Evolutionary conservation across 2,888 invertebrate genomes (phyloP), one percentile per base, ranked within the genome.

Genomic region (Papilio protenor): DNA sequence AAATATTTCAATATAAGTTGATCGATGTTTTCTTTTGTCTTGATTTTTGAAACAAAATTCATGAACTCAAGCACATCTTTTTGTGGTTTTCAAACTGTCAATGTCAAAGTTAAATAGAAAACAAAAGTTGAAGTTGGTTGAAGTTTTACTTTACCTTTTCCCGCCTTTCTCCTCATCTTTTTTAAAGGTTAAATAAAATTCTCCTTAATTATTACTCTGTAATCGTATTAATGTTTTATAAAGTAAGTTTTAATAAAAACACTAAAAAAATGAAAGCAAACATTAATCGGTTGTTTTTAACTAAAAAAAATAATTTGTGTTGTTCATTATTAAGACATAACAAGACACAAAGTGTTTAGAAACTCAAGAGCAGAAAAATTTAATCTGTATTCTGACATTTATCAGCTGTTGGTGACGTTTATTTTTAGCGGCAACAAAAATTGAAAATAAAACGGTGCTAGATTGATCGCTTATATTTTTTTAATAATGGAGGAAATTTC

Each of bases 401-500:
- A 59, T 23, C 59, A 61, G 61, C 61, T 61, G 61, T 27, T 61
- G 61, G 6, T 61, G 61, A 61, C 61, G 27, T 61, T 61, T 27
- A 57, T 21, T 61, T 61, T 61, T 61, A 61, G 61, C 40, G 64
- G 64, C 64, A 64, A 64, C 8, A 40, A 61, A 27, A 27, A 61
- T 57, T 21, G 8, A 27, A 61, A 61, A 27, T 14, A 11, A 66
- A 66, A 66, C 10, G 6, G 40, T 55, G 21, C 10, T 55, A 2
- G 2, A 49, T 49, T 49, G 18, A 18, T 11, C 40, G 16, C 23
- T 33, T 33, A 40, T 21, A 21, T 69, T 45, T 69, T 6, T 12
- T 45, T 55, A 82, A 86, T 82, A 52, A 86, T 86, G 85, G 85
- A 82, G 76, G 87, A 89, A 82, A 83, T 94, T 75, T 81, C 83